phyloP scores from a whole-genome alignment of 2,797 vertebrate species.

The Setipinna tenuifilis region DNA sequence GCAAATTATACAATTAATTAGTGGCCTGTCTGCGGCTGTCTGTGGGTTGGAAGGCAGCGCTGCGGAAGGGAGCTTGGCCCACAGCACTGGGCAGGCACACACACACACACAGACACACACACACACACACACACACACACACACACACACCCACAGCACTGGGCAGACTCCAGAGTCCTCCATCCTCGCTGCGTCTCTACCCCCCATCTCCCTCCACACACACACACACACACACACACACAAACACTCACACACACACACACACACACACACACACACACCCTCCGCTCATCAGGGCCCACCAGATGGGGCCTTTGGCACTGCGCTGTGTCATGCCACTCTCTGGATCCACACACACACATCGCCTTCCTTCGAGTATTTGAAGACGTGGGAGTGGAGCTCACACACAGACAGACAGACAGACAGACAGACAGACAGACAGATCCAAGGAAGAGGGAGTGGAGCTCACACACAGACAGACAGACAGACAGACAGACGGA shows the following conservation, averaged over 20 bases:
- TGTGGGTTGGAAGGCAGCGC: neutral
- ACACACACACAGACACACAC: conserved; percentile 1
- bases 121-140: conserved; percentile 27
- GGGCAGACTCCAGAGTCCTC: neutral
- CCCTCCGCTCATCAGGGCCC: neutral
- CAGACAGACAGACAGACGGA: no score
- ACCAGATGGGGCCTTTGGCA: conserved; percentile 20
- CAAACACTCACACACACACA: neutral
- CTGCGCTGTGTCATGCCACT: neutral
- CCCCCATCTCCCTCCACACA: no score
- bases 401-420: no score
- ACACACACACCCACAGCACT: neutral
- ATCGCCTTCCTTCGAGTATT: neutral
- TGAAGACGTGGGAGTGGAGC: neutral
- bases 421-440: no score
- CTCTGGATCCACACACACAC: neutral
- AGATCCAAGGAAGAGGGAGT: no score
- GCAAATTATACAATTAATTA: conserved; percentile 23
- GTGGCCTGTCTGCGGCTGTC: neutral
- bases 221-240: no score
- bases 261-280: neutral
- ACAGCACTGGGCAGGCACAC: neutral
- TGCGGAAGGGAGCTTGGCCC: neutral
- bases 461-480: no score
- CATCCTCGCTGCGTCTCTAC: no score